Base-by-base conservation (phyloP, 2,797 vertebrate genomes). In the Eleutherodactylus coqui region DNA sequence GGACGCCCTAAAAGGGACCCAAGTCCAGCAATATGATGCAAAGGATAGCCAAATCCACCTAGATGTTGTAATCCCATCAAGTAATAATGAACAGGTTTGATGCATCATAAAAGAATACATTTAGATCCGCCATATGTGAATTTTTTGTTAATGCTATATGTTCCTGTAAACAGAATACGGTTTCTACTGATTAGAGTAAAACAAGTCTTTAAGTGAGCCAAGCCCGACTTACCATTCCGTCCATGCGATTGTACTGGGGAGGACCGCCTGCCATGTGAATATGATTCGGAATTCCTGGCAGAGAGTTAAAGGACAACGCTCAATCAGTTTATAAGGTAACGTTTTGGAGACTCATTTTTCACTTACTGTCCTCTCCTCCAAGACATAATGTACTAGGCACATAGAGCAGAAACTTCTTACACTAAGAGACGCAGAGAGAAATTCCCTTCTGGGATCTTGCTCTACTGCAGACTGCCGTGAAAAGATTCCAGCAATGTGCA, bases 221-320 rank as follows among this genome's bases (percentile, higher is more conserved):
- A 24, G 21, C 1, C 7, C 32, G 53, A 89, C 90, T 81, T 94
- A 97, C 96, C 94, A 99, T 96, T 85, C 99, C 97, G 83, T 99
- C 98, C 90, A 99, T 96, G 90, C 94, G 93, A 91, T 94, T 95
- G 79, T 97, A 99, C 89, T 95, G 95, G 0, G 97, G 95, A 5
- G 87, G 92, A 47, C 88, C 95, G 2, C 93, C 87, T 87, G 94
- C 92, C 89, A 99, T 92, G 91, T 98, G 97, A 89, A 99, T 87
- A 60, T 96, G 92, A 92, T 92, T 96, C 1, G 96, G 94, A 89
- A 98, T 94, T 85, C 97, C 98, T 98, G 32, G 32, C 5, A 55
- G 41, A 77, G 8, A 38, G 36, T 45, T 9, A 45, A 75, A 75
- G 14, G 1, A 14, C 13, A 24, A 75, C 47, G 11, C 38, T 43